Evolutionary conservation across 1,140 invertebrate genomes (phyloP).

Genomic region (Oedothorax gibbosus): DNA sequence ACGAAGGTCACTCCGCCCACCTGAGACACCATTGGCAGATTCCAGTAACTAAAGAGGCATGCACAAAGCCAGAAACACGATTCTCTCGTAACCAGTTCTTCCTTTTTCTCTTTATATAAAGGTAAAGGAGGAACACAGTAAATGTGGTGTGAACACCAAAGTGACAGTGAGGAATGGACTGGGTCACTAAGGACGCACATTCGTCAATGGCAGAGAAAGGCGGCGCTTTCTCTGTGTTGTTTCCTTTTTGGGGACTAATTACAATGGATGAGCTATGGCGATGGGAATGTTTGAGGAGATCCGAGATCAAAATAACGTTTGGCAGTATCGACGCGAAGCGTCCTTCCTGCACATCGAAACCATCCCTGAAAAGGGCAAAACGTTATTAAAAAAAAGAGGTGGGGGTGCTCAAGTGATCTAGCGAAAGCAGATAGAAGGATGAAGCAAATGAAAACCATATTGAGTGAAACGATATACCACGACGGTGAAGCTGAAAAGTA

Average conservation of each 20-base stretch:
- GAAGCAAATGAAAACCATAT: too few relatives aligned
- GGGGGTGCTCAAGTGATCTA: too few relatives aligned
- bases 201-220: conserved; percentile 34
- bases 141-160: conserved; percentile 37
- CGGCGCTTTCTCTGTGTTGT: conserved; percentile 18
- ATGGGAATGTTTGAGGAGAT: not conserved
- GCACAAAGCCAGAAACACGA: not conserved
- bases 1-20: conserved; percentile 48
- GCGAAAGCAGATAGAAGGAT: too few relatives aligned
- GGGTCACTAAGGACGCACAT: conserved; percentile 27
- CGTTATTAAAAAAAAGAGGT: too few relatives aligned
- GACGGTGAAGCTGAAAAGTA: too few relatives aligned
- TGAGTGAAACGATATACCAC: too few relatives aligned
- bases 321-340: too few relatives aligned
- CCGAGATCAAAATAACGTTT: too few relatives aligned
- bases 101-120: not conserved
- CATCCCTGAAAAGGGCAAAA: too few relatives aligned
- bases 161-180: conserved; percentile 40
- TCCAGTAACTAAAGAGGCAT: not conserved
- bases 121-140: conserved; percentile 20
- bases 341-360: too few relatives aligned
- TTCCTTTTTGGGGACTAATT: too few relatives aligned
- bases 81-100: too few relatives aligned
- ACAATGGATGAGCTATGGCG: not conserved
- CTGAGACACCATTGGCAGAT: conserved; percentile 36